Conservation (phyloP, 2,797 vertebrate species). For the Hephaestus fuliginosus region DNA sequence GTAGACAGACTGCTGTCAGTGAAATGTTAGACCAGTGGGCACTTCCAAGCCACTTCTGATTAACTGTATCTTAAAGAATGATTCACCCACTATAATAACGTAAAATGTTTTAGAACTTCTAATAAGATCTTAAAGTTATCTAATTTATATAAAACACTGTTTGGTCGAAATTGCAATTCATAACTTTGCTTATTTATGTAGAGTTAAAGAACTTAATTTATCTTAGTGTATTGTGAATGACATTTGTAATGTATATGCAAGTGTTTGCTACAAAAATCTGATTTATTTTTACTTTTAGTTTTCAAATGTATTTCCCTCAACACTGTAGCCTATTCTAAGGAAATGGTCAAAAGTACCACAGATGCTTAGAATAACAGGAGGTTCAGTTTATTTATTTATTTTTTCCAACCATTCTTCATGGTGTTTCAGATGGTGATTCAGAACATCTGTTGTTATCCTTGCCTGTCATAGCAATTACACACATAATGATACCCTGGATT, state of each 20-base stretch:
- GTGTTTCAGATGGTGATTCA: not conserved
- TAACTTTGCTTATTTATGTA: not conserved
- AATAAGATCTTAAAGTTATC: not conserved
- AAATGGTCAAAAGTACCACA: not conserved
- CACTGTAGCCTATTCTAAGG: not conserved
- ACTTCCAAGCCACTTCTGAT: not conserved
- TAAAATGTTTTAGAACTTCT: not conserved
- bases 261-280: not conserved
- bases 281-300: not conserved
- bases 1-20: not conserved
- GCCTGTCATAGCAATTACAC: not conserved
- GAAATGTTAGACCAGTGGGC: slow-evolving; percentile 16
- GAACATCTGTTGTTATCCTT: not conserved
- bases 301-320: not conserved
- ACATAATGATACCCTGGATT: not conserved
- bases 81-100: rapidly evolving
- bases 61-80: not conserved
- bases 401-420: too few relatives aligned
- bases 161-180: not conserved
- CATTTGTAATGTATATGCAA: not conserved
- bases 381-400: too few relatives aligned
- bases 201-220: not conserved
- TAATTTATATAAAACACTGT: not conserved
- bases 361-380: too few relatives aligned
- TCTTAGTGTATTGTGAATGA: not conserved